A percentile compares a stretch with the other conserved stretches of the same genome.
phyloP scores from a whole-genome alignment of 1,140 invertebrate species.

The Lucilia sericata region DNA sequence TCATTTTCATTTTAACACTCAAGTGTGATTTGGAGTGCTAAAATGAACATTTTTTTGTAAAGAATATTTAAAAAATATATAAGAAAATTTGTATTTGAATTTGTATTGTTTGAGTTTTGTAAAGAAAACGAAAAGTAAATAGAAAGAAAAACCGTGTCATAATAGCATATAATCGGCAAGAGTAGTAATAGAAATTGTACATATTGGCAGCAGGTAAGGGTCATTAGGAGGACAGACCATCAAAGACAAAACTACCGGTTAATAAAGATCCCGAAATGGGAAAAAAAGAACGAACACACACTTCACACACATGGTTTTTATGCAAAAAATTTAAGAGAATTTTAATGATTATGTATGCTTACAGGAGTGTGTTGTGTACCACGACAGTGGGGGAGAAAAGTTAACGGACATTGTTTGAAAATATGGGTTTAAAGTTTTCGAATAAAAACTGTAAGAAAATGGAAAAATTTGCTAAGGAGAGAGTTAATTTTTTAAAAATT shows the following conservation, averaged over 20 bases:
- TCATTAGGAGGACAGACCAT: background rate
- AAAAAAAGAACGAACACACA: background rate
- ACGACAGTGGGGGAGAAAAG: background rate
- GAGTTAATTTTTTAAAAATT: no score
- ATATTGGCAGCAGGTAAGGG: background rate
- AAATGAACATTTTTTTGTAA: slow-evolving; percentile 5
- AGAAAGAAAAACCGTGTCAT: slow-evolving; percentile 32
- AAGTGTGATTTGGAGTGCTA: slow-evolving; percentile 36
- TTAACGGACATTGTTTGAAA: background rate
- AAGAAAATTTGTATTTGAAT: background rate
- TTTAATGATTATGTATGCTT: background rate
- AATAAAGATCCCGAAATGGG: background rate
- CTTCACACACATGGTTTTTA: slow-evolving; percentile 3
- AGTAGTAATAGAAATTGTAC: no score
- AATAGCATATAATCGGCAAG: background rate
- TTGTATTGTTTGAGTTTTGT: background rate
- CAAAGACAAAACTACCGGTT: slow-evolving; percentile 1
- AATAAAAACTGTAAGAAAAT: no score
- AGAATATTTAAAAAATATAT: background rate
- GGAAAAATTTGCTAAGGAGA: no score
- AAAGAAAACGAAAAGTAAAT: background rate
- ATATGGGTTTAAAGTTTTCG: no score
- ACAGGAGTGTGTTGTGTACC: background rate
- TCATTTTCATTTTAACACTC: slow-evolving; percentile 26
- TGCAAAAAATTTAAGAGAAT: background rate